Evolutionary conservation across 2,888 invertebrate species (phyloP), one percentile per base, ranked within the genome.

Genomic region (Zaprionus obscuricornis): DNA sequence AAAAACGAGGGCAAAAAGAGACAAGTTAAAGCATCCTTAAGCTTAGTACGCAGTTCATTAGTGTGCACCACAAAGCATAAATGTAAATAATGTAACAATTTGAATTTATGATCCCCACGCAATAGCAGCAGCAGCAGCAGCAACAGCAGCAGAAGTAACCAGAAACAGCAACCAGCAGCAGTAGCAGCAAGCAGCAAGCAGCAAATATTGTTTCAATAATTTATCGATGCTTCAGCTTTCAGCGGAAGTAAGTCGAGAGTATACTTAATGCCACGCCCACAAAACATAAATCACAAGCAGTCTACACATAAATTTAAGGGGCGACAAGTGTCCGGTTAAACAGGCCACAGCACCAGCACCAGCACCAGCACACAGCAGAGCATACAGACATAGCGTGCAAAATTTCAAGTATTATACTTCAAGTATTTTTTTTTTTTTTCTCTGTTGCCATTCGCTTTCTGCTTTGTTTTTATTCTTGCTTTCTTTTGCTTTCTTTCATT

Each of bases 181-280:
- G n/a, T n/a, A n/a, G n/a, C n/a, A n/a, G n/a, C 27, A 26, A 40
- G 43, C 18, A 43, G 47, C 18, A 22, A 43, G 5, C 45, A 22
- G 46, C 50, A 46, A 55, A 50, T 59, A 59, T 59, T 52, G 65
- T 67, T 57, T 71, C 79, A 83, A 77, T 83, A 83, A 77, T 79
- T 77, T 77, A 77, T 83, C 51, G 79, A 79, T 55, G 50, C 65
- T 69, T 37, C 14, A 43, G 37, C 13, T 17, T 13, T 29, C 11
- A 13, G 13, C 13, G 29, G n/a, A n/a, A n/a, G n/a, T n/a, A n/a
- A 29, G 10, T 26, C 34, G 33, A 10, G 39, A 33, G 43, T 49
- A 33, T 18, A 11, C 59, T 57, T 34, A 14, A 17, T 37, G 66
- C 63, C 81, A 67, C 76, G 39, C 74, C 76, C 60, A 57, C 47